These are phyloP conservation scores for Aselliscus stoliczkanus DNA, from an alignment of 2,797 vertebrate genomes.

Conservation along the genomic window DNA sequence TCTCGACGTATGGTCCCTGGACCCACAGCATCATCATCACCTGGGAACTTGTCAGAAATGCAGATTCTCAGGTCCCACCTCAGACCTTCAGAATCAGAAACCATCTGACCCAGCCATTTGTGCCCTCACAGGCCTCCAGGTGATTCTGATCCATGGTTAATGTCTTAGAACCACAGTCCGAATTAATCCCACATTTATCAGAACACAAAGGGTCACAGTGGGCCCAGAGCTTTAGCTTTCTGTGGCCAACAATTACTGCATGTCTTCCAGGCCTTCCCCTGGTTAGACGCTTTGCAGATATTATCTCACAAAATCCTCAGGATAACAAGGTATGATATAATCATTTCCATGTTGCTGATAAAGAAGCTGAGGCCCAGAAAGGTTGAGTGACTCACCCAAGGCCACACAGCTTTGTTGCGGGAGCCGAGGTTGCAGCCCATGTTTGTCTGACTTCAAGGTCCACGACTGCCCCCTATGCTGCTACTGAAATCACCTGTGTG, in stretches of 20 bases:
- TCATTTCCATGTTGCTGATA: not conserved
- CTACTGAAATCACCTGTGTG: not conserved
- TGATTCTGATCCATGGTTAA: not conserved
- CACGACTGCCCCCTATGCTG: fast-evolving
- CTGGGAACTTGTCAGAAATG: not conserved
- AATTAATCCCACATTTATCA: not conserved
- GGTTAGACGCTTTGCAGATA: not conserved
- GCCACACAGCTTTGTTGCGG: not conserved
- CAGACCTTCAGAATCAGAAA: not conserved
- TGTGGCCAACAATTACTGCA: not conserved
- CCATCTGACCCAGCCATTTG: not conserved
- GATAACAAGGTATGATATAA: not conserved
- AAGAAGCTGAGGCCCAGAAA: not conserved
- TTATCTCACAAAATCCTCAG: not conserved
- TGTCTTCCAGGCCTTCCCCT: not conserved
- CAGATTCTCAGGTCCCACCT: not conserved
- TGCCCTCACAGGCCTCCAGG: not conserved
- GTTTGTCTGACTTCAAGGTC: not conserved
- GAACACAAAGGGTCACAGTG: not conserved
- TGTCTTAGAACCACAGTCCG: not conserved
- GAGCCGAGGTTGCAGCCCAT: not conserved
- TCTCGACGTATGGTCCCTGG: not conserved
- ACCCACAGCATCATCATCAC: not conserved
- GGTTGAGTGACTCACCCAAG: not conserved
- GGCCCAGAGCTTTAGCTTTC: not conserved